Percentiles rank a stretch among this genome's conserved stretches.
phyloP scores from a whole-genome alignment of 2,888 invertebrate species.

The Tenthredo notha region DNA sequence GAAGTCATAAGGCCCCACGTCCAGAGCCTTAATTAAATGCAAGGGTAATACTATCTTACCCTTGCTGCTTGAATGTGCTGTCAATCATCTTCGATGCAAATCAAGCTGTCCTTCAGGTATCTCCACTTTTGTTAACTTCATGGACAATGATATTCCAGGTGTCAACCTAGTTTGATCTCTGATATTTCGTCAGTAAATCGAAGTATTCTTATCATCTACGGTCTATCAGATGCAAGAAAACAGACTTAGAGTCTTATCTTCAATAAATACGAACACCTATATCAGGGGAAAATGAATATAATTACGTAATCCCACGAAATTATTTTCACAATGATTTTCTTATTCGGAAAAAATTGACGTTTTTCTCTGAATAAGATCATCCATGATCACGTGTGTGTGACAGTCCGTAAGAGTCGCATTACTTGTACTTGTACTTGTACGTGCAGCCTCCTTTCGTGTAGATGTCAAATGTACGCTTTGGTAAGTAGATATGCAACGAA shows the following conservation, averaged over 20 bases:
- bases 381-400: neutral
- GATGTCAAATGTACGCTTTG: neutral
- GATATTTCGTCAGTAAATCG: neutral
- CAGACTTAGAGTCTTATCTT: neutral
- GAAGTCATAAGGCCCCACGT: slow-evolving; percentile 29
- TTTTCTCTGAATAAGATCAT: neutral
- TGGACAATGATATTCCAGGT: slow-evolving; percentile 17
- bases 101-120: neutral
- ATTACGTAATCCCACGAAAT: neutral
- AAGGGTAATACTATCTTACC: slow-evolving; percentile 27
- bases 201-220: neutral
- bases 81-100: slow-evolving; percentile 17
- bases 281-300: neutral
- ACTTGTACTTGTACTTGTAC: neutral
- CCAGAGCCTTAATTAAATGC: neutral
- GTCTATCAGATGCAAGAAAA: neutral
- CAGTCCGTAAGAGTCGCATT: neutral
- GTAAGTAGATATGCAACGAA: neutral
- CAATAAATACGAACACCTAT: neutral
- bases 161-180: neutral
- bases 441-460: neutral
- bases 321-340: neutral
- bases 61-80: slow-evolving; percentile 4
- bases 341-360: neutral
- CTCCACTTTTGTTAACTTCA: slow-evolving; percentile 18